A percentile compares a stretch with the other conserved stretches of the same genome.
phyloP scores from a whole-genome alignment of 2,888 invertebrate genomes.

The Scelioninae gen. 1 region DNA sequence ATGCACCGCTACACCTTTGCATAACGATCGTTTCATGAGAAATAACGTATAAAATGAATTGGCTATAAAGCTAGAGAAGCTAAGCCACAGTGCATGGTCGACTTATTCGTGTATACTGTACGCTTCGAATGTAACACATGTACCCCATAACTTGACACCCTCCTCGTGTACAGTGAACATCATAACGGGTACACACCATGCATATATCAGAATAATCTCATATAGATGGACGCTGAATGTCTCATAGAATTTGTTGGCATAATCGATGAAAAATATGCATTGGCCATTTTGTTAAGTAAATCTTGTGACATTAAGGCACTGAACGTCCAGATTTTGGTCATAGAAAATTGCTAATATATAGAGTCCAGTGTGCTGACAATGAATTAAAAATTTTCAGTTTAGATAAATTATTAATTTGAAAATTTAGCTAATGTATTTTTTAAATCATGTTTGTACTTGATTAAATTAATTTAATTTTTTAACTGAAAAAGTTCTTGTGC shows the following conservation, averaged over 20 bases:
- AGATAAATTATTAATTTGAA: background rate
- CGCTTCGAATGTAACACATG: conserved; percentile 75
- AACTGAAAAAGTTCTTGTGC: no score
- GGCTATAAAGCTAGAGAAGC: conserved; percentile 80
- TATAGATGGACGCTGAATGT: conserved; percentile 69
- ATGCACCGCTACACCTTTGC: conserved; percentile 68
- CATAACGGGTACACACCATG: conserved; percentile 73
- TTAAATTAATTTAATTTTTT: no score
- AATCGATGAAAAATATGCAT: conserved; percentile 67
- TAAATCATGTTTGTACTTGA: no score
- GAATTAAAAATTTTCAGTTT: no score
- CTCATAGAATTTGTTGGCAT: conserved; percentile 59
- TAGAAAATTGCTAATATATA: conserved; percentile 19
- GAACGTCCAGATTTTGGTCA: conserved; percentile 25
- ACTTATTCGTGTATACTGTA: conserved; percentile 75
- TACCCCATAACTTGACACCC: conserved; percentile 80
- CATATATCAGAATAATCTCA: conserved; percentile 79
- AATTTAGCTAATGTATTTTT: background rate
- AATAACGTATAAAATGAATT: conserved; percentile 83
- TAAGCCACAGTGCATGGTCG: conserved; percentile 70
- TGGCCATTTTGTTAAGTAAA: conserved; percentile 46
- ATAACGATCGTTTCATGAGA: conserved; percentile 79
- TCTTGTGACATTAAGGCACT: conserved; percentile 34
- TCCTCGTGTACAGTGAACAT: conserved; percentile 70
- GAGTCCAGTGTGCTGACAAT: no score